Base-by-base conservation (phyloP, 2,888 invertebrate genomes). In the Polietes domitor region DNA sequence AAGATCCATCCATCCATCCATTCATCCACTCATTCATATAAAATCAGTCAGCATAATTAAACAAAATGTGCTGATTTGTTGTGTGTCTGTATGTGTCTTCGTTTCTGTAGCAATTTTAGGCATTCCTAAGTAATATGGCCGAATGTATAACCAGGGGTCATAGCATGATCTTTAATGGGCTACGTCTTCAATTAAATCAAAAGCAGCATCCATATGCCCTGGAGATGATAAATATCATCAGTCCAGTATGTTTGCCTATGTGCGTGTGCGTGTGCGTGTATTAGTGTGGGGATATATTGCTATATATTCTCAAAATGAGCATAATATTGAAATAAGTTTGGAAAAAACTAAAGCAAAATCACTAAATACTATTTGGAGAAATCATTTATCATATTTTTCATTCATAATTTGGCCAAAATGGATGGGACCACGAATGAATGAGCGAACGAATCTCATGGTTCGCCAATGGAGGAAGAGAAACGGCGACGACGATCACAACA, bases 351-450 rank as follows among this genome's bases (percentile, higher is more conserved):
- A 43, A 43, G 17, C 73, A 12, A 43, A 73, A 61, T 17, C 10
- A 17, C 43, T 12, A 61, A 61, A 28, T 47, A 32, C 7, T 28
- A 4, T 74, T 68, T n/a, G 24, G 43, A 32, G 21, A 24, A 70
- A 74, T 80, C 79, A 80, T 80, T 79, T 79, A 79, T 79, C 79
- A 79, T 79, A 68, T 55, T 68, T n/a, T 74, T 80, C 79, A 80
- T 80, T 80, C 74, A 74, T 80, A 74, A 68, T 70, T 68, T 70
- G 21, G 47, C 70, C 37, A 73, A 68, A 79, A 55, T 55, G 26
- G 12, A 73, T 79, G 10, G 10, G 43, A 55, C 5, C n/a, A 53
- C 53, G 41, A 2, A 65, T 58, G 55, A 28, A 70, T 47, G 41
- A 47, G 70, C 61, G 74, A 70, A 80, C 58, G 37, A 63, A 74